Evolutionary conservation across 2,888 invertebrate species (phyloP).

Genomic region (Mesodorylaimus sp.): DNA sequence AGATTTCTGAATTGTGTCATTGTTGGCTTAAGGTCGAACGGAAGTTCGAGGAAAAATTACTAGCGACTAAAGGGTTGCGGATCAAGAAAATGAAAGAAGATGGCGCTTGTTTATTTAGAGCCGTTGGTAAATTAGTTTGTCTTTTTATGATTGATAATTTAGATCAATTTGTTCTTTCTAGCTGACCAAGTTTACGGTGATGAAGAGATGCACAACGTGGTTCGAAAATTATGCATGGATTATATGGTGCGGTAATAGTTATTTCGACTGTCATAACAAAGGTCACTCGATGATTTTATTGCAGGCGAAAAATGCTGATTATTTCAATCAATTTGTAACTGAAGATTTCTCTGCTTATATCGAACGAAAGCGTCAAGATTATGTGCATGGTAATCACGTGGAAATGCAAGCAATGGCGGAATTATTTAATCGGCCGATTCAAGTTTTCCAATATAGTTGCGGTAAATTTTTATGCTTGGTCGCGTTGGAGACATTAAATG

Average conservation of each 20-base stretch:
- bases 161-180: constrained; percentile 17
- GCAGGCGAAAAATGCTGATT: constrained; percentile 62
- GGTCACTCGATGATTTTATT: constrained; percentile 13
- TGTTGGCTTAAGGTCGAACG: constrained; percentile 52
- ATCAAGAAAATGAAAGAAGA: constrained; percentile 68
- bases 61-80: constrained; percentile 50
- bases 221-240: constrained; percentile 67
- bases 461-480: constrained; percentile 35
- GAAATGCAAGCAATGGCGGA: constrained; percentile 78
- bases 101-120: constrained; percentile 68
- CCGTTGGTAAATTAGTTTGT: constrained; percentile 41
- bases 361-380: constrained; percentile 54
- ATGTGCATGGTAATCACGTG: constrained; percentile 70
- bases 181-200: constrained; percentile 76
- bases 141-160: background rate
- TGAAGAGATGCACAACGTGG: constrained; percentile 65
- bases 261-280: too few species aligned
- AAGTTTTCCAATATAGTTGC: constrained; percentile 58
- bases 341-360: constrained; percentile 69
- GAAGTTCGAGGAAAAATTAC: constrained; percentile 49
- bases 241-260: constrained; percentile 49
- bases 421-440: constrained; percentile 66
- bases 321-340: constrained; percentile 67
- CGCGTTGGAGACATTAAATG: background rate
- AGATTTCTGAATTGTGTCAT: too few species aligned